Conservation (phyloP, 1,140 invertebrate species). For the Orius laevigatus region DNA sequence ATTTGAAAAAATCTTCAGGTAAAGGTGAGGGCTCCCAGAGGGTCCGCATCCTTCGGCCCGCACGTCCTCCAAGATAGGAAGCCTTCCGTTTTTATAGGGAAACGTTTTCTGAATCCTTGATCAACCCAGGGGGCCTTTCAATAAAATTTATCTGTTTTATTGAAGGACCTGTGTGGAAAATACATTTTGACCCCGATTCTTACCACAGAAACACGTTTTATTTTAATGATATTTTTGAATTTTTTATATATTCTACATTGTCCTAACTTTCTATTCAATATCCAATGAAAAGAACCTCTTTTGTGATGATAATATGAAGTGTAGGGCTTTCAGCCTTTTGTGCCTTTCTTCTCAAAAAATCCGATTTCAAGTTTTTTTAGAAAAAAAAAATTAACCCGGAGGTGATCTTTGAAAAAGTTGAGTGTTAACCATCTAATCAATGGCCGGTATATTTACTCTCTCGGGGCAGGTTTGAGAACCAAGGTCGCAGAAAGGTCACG, state of each 20-base stretch:
- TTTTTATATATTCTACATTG: too few relatives aligned
- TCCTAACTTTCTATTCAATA: not conserved
- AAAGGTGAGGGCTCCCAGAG: too few relatives aligned
- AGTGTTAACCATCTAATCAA: too few relatives aligned
- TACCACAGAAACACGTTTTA: not conserved
- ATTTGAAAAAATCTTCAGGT: too few relatives aligned
- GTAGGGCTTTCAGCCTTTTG: not conserved
- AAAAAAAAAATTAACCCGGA: too few relatives aligned
- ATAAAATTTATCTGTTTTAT: conserved; percentile 13
- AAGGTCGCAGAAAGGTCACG: too few relatives aligned
- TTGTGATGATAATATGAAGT: not conserved
- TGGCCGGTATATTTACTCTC: too few relatives aligned
- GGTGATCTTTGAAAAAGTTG: too few relatives aligned
- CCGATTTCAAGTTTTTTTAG: not conserved
- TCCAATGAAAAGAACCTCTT: not conserved
- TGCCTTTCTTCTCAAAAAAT: not conserved
- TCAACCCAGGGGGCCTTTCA: conserved; percentile 9
- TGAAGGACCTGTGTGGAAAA: conserved; percentile 5
- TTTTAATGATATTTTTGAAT: too few relatives aligned
- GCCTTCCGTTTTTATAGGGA: conserved; percentile 4
- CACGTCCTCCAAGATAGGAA: too few relatives aligned
- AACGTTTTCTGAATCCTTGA: conserved; percentile 8
- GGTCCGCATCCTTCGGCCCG: too few relatives aligned
- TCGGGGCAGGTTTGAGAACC: too few relatives aligned
- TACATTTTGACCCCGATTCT: conserved; percentile 2